Evolutionary conservation across 1,140 invertebrate genomes (phyloP).

Genomic region (Pogonomyrmex californicus): DNA sequence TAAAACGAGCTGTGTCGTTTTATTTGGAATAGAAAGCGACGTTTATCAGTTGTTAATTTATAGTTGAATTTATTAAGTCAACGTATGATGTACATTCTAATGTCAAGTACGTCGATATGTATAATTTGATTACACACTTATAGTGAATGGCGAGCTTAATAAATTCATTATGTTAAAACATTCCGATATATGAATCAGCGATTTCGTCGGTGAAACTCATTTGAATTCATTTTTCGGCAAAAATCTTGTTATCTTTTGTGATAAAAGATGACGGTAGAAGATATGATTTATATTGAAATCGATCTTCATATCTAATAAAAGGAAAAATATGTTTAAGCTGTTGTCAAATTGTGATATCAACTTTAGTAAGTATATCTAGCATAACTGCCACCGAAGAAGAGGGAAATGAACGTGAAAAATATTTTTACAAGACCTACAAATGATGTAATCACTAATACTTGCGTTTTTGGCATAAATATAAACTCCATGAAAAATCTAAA

Average conservation of each 20-base stretch:
- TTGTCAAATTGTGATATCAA: slow-evolving; percentile 14
- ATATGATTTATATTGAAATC: slow-evolving; percentile 76
- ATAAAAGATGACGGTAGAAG: slow-evolving; percentile 74
- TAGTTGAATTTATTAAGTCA: neutral
- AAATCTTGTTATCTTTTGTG: slow-evolving; percentile 76
- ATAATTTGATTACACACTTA: slow-evolving; percentile 63
- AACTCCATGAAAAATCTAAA: too few species aligned
- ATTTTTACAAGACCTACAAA: too few species aligned
- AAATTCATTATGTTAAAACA: slow-evolving; percentile 74
- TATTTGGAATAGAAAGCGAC: neutral
- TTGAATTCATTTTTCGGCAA: slow-evolving; percentile 77
- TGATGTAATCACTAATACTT: too few species aligned
- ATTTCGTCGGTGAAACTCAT: slow-evolving; percentile 72
- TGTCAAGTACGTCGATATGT: slow-evolving; percentile 70
- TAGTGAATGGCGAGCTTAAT: slow-evolving; percentile 80
- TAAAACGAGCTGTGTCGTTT: neutral
- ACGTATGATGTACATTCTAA: slow-evolving; percentile 48
- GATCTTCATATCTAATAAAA: slow-evolving; percentile 78
- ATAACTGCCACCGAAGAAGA: too few species aligned
- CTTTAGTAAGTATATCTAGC: neutral
- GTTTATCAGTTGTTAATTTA: neutral
- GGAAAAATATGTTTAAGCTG: slow-evolving; percentile 75
- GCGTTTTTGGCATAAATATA: too few species aligned
- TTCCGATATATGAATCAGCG: slow-evolving; percentile 80
- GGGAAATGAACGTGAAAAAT: too few species aligned